Evolutionary conservation across 2,888 invertebrate species (phyloP).

Genomic region (Lissonota sp.): DNA sequence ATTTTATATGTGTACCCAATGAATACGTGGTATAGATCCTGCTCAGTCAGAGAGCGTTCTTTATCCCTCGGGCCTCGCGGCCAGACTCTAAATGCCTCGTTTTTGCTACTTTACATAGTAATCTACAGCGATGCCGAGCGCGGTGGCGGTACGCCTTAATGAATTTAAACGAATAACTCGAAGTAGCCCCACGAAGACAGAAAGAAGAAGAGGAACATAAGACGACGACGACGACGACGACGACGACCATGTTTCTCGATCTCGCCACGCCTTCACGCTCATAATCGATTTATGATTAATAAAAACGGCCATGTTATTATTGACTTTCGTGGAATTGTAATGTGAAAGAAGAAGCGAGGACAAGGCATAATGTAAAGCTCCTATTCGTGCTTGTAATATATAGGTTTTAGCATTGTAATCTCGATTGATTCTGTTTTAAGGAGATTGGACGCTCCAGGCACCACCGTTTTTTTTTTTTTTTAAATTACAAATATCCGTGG

Average conservation of each 20-base stretch:
- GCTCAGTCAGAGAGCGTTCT: slow-evolving; percentile 42
- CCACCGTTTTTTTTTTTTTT: too few species aligned
- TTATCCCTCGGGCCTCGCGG: slow-evolving; percentile 53
- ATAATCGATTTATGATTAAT: slow-evolving; percentile 54
- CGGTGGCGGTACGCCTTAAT: slow-evolving; percentile 60
- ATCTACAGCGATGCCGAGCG: slow-evolving; percentile 59
- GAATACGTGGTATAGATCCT: not conserved
- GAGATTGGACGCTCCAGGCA: too few species aligned
- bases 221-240: too few species aligned
- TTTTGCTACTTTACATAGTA: slow-evolving; percentile 71
- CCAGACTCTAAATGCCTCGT: slow-evolving; percentile 54
- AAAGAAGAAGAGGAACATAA: slow-evolving; percentile 18
- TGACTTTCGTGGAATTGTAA: slow-evolving; percentile 39
- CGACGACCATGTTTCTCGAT: slow-evolving; percentile 33
- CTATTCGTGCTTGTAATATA: too few species aligned
- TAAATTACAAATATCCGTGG: too few species aligned
- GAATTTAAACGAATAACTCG: slow-evolving; percentile 67
- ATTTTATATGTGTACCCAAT: slow-evolving; percentile 36
- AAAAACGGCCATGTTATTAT: slow-evolving; percentile 42
- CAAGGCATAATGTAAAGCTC: too few species aligned
- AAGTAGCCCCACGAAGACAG: slow-evolving; percentile 33
- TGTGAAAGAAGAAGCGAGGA: not conserved
- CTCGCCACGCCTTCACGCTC: slow-evolving; percentile 52
- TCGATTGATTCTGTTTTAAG: too few species aligned
- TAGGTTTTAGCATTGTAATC: too few species aligned